These are phyloP conservation scores for Notodonta ziczac DNA, from an alignment of 2,888 invertebrate species.

Conservation along the genomic window DNA sequence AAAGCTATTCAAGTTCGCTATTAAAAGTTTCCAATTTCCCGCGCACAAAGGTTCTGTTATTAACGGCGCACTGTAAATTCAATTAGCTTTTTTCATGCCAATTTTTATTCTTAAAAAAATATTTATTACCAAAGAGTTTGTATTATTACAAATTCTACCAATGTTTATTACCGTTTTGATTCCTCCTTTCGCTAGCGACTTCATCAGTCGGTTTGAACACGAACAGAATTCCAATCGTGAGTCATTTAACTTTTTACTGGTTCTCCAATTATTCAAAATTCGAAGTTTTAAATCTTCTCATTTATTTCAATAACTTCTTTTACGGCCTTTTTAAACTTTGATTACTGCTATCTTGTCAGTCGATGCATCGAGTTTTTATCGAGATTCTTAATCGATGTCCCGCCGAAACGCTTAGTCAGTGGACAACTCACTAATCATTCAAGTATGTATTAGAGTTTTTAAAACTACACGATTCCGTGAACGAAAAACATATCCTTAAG, in stretches of 20 bases:
- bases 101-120: constrained; percentile 69
- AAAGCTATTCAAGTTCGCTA: constrained; percentile 65
- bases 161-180: constrained; percentile 23
- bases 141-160: too few species aligned
- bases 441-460: constrained; percentile 59
- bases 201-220: constrained; percentile 43
- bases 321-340: constrained; percentile 47
- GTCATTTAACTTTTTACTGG: constrained; percentile 38
- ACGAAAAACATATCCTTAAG: constrained; percentile 69
- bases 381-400: constrained; percentile 61
- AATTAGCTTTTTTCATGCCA: constrained; percentile 52
- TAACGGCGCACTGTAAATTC: constrained; percentile 44
- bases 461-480: constrained; percentile 59
- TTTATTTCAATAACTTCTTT: constrained; percentile 41
- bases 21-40: constrained; percentile 72
- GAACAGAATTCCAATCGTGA: constrained; percentile 46
- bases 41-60: constrained; percentile 57
- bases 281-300: constrained; percentile 19
- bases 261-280: constrained; percentile 24
- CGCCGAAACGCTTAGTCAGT: constrained; percentile 51
- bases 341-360: constrained; percentile 42
- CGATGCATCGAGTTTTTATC: constrained; percentile 54
- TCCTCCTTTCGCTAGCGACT: constrained; percentile 50
- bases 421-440: constrained; percentile 70
- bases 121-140: constrained; percentile 49